Percentiles rank a stretch among this genome's conserved stretches.
Conservation (phyloP, 2,113 vertebrate species). For the Rhizomys pruinosus region DNA sequence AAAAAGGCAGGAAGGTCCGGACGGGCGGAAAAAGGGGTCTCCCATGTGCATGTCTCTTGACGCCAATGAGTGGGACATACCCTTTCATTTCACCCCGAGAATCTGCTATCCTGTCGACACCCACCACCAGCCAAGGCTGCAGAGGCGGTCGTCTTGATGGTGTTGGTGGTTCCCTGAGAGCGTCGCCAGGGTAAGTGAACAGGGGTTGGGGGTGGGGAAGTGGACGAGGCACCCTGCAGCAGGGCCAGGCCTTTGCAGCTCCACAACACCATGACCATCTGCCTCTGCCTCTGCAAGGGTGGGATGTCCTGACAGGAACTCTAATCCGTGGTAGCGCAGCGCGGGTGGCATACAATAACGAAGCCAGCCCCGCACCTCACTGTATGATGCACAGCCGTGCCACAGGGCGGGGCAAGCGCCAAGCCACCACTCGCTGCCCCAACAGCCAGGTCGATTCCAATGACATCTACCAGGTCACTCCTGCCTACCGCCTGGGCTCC, state of each 20-base stretch:
- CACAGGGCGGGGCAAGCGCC: conserved; percentile 94
- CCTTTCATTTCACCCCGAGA: conserved; percentile 95
- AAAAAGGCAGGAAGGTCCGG: no score
- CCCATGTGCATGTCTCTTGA: no score
- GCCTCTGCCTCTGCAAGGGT: conserved; percentile 85
- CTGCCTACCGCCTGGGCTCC: conserved; percentile 95
- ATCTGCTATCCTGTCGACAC: conserved; percentile 97
- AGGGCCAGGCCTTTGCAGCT: neutral
- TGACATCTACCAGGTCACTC: conserved; percentile 97
- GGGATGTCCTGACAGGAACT: conserved; percentile 95
- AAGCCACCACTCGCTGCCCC: conserved; percentile 94
- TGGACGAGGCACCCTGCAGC: neutral
- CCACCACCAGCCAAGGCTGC: conserved; percentile 94
- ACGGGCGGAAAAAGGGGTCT: no score
- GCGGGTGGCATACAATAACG: no score
- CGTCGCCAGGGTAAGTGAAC: conserved; percentile 91
- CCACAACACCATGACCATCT: rapidly evolving
- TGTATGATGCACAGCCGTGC: conserved; percentile 98
- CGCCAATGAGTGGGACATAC: no score
- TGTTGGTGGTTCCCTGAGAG: conserved; percentile 96
- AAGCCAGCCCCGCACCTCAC: conserved; percentile 74
- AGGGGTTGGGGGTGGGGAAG: neutral
- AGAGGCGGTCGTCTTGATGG: conserved; percentile 93
- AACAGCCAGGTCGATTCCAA: conserved; percentile 90
- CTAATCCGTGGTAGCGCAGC: no score